Percentiles rank a stretch among this genome's conserved stretches.
phyloP scores from a whole-genome alignment of 2,113 vertebrate genomes.

The Hypanus sabinus region DNA sequence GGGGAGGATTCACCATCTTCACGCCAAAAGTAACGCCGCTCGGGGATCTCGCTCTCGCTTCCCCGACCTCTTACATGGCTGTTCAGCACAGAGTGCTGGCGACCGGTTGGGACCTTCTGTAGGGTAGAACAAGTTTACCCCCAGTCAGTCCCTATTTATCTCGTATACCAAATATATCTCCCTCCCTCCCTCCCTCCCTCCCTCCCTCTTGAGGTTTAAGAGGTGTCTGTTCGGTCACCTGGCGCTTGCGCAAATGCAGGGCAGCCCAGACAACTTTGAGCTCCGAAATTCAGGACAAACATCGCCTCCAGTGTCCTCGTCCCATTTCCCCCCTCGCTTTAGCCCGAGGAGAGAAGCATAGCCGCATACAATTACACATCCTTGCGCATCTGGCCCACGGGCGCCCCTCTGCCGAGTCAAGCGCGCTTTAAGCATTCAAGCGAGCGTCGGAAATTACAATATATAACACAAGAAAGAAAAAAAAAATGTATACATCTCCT shows the following conservation, averaged over 20 bases:
- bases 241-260: background rate
- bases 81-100: too few relatives aligned
- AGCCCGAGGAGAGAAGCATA: background rate
- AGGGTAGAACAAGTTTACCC: background rate
- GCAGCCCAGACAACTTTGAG: background rate
- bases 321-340: background rate
- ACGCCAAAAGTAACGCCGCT: background rate
- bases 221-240: background rate
- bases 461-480: background rate
- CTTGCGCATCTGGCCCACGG: background rate
- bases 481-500: background rate
- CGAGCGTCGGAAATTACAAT: background rate
- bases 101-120: background rate
- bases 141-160: background rate
- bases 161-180: background rate
- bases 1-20: conserved; percentile 9
- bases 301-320: too few relatives aligned
- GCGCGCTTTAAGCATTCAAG: background rate
- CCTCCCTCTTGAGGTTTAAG: background rate
- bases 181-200: background rate
- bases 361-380: background rate
- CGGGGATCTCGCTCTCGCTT: background rate
- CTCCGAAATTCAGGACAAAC: too few relatives aligned
- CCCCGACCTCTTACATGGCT: background rate
- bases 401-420: background rate